phyloP scores from a whole-genome alignment of 2,797 vertebrate species.

The Tachyglossus aculeatus region DNA sequence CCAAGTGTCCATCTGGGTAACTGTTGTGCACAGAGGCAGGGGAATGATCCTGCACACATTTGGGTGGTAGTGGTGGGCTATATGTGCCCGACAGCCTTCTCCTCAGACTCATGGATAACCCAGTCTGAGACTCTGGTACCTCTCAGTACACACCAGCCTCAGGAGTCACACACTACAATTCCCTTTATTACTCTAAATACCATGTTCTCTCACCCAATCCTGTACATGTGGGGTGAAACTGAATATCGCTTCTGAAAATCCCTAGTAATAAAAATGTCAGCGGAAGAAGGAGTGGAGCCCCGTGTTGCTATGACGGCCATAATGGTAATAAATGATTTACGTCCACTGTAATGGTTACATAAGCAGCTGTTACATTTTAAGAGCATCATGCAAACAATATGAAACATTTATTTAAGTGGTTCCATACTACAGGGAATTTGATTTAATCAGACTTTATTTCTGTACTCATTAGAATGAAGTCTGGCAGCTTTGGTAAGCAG shows the following conservation, averaged over 20 bases:
- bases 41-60: too few species aligned
- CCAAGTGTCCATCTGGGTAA: too few species aligned
- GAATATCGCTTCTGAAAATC: background rate
- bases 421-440: slow-evolving; percentile 47
- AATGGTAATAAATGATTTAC: slow-evolving; percentile 55
- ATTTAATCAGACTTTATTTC: slow-evolving; percentile 58
- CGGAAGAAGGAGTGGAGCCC: background rate
- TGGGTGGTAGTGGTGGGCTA: too few species aligned
- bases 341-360: slow-evolving; percentile 37
- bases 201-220: background rate
- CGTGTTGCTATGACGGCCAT: slow-evolving; percentile 5
- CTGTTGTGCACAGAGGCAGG: too few species aligned
- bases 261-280: slow-evolving; percentile 9
- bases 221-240: accelerated
- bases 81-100: too few species aligned
- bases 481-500: slow-evolving; percentile 42
- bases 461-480: slow-evolving; percentile 55
- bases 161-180: too few species aligned
- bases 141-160: too few species aligned
- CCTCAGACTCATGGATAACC: too few species aligned
- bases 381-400: slow-evolving; percentile 53
- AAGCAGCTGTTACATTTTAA: slow-evolving; percentile 54
- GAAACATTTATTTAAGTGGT: slow-evolving; percentile 68
- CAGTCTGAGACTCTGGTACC: too few species aligned
- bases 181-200: too few species aligned